phyloP scores from a whole-genome alignment of 2,797 vertebrate genomes.

The Chromobotia macracanthus region DNA sequence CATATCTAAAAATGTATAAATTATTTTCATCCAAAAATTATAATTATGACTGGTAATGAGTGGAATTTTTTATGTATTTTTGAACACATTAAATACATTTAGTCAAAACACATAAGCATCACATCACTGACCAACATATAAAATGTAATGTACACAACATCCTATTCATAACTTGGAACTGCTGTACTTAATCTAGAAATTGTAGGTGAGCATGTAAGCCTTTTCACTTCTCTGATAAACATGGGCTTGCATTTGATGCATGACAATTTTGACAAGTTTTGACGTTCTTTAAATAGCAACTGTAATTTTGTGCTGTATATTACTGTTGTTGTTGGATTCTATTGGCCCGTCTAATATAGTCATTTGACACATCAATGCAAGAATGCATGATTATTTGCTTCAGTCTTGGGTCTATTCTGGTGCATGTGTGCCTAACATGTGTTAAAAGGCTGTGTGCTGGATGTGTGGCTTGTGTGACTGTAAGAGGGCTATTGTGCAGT shows the following conservation, averaged over 20 bases:
- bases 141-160: background rate
- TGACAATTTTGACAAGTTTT: slow-evolving; percentile 18
- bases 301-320: slow-evolving; percentile 1
- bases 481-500: slow-evolving; percentile 53
- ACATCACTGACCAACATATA: background rate
- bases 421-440: no score
- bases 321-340: background rate
- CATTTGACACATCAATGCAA: slow-evolving; percentile 29
- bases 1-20: no score
- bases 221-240: slow-evolving; percentile 23
- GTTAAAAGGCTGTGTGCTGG: no score
- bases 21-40: no score
- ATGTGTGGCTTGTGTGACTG: slow-evolving; percentile 4
- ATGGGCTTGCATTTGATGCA: slow-evolving; percentile 5
- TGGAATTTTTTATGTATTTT: no score
- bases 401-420: no score
- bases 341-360: slow-evolving; percentile 14
- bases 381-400: slow-evolving; percentile 18
- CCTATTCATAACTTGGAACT: background rate
- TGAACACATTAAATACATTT: no score
- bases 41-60: no score
- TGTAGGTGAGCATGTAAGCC: background rate
- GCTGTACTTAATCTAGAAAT: slow-evolving; percentile 2
- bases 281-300: background rate
- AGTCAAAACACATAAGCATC: background rate